Evolutionary conservation across 1,140 invertebrate genomes (phyloP).

Genomic region (Apis cerana): DNA sequence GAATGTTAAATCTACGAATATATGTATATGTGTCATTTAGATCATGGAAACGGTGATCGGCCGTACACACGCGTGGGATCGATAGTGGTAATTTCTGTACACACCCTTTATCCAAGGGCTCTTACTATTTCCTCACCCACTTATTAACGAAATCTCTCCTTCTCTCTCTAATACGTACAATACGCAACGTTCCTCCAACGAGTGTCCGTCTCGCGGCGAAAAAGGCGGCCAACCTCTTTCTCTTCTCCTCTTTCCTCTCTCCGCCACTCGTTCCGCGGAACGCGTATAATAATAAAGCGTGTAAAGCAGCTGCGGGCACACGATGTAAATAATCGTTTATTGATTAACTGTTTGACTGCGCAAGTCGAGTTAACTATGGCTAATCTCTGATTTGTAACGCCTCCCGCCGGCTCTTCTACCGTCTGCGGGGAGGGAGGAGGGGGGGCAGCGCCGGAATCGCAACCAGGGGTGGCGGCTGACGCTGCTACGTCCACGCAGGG

Average conservation of each 20-base stretch:
- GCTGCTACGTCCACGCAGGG: slow-evolving; percentile 24
- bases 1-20: slow-evolving; percentile 43
- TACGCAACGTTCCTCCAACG: too few species aligned
- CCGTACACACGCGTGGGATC: slow-evolving; percentile 21
- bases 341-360: slow-evolving; percentile 81
- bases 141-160: too few species aligned
- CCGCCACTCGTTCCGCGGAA: too few species aligned
- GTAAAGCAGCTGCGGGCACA: slow-evolving; percentile 52
- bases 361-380: slow-evolving; percentile 81
- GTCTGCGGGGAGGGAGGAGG: background rate
- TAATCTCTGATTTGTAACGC: slow-evolving; percentile 82
- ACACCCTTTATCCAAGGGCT: background rate
- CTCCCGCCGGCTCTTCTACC: slow-evolving; percentile 54
- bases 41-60: slow-evolving; percentile 43
- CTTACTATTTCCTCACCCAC: background rate
- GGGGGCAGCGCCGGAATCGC: slow-evolving; percentile 52
- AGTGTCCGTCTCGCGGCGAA: too few species aligned
- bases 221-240: too few species aligned
- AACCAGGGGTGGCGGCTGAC: slow-evolving; percentile 40
- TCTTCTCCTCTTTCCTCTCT: too few species aligned
- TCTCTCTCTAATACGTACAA: too few species aligned
- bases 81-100: slow-evolving; percentile 41
- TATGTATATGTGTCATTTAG: slow-evolving; percentile 42
- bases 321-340: slow-evolving; percentile 81
- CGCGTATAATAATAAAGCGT: background rate